Evolutionary conservation across 2,888 invertebrate genomes (phyloP).

Genomic region (Polydrusus cervinus): DNA sequence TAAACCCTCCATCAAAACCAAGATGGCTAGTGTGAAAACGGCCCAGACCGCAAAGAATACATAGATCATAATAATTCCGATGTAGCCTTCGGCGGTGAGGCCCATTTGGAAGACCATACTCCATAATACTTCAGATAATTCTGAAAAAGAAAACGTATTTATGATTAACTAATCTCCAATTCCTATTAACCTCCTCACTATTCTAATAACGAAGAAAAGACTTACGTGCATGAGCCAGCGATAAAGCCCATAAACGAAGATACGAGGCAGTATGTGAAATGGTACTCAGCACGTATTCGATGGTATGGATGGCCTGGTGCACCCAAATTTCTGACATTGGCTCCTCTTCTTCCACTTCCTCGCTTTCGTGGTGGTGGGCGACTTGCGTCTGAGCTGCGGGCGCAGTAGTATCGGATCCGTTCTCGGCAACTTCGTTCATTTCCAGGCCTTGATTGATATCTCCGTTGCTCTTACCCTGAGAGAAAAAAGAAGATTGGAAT

Average conservation of each 20-base stretch:
- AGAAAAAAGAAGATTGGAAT: not conserved
- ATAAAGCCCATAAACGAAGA: slow-evolving; percentile 96
- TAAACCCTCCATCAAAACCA: slow-evolving; percentile 92
- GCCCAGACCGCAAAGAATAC: slow-evolving; percentile 85
- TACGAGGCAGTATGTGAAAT: slow-evolving; percentile 98
- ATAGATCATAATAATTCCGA: slow-evolving; percentile 75
- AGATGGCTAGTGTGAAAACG: slow-evolving; percentile 85
- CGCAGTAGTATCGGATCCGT: slow-evolving; percentile 60
- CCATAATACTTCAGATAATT: slow-evolving; percentile 66
- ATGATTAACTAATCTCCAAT: too few relatives aligned
- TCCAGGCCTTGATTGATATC: slow-evolving; percentile 81
- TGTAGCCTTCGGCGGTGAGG: slow-evolving; percentile 63
- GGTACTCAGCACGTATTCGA: slow-evolving; percentile 96
- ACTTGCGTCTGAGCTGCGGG: slow-evolving; percentile 55
- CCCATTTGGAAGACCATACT: slow-evolving; percentile 61
- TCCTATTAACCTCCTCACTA: too few relatives aligned
- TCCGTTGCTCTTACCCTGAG: slow-evolving; percentile 72
- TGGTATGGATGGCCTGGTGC: slow-evolving; percentile 96
- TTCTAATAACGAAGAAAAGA: slow-evolving; percentile 64
- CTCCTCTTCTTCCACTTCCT: slow-evolving; percentile 72
- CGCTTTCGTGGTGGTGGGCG: slow-evolving; percentile 71
- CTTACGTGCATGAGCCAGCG: slow-evolving; percentile 95
- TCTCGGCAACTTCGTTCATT: slow-evolving; percentile 71
- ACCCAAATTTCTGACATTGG: slow-evolving; percentile 92
- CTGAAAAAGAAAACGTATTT: slow-evolving; percentile 57